phyloP scores from a whole-genome alignment of 1,140 invertebrate species.

The Cylas formicarius region DNA sequence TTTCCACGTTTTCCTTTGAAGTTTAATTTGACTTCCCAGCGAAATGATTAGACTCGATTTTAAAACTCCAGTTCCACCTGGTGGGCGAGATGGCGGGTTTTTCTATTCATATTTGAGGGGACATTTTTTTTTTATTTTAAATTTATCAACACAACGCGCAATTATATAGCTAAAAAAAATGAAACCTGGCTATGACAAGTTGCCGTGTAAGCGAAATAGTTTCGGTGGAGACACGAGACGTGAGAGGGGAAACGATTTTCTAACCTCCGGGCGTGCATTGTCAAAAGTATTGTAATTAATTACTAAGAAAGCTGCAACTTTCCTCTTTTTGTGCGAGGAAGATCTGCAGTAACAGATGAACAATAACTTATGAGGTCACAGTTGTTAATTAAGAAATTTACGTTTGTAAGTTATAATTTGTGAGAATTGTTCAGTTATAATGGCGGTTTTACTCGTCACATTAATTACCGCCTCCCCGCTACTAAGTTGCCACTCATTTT shows the following conservation, averaged over 20 bases:
- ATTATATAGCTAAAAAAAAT: no score
- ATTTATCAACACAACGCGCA: no score
- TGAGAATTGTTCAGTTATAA: slow-evolving; percentile 35
- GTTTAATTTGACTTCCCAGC: not conserved
- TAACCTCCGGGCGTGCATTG: slow-evolving; percentile 34
- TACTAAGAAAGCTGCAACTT: slow-evolving; percentile 33
- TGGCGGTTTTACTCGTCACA: slow-evolving; percentile 30
- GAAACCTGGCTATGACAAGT: no score
- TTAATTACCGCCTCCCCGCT: slow-evolving; percentile 22
- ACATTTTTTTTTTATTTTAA: no score
- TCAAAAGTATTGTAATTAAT: slow-evolving; percentile 42
- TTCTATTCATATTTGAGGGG: no score
- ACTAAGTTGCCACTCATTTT: slow-evolving; percentile 23
- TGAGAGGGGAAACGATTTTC: slow-evolving; percentile 34
- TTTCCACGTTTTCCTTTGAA: not conserved
- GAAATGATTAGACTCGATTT: no score
- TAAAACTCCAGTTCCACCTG: no score
- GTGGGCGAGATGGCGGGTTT: no score
- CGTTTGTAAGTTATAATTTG: slow-evolving; percentile 40
- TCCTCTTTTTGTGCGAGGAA: slow-evolving; percentile 35
- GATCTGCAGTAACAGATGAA: slow-evolving; percentile 36
- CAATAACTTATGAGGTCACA: slow-evolving; percentile 42
- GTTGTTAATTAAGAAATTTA: slow-evolving; percentile 43
- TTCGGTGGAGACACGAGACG: no score
- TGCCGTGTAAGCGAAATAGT: no score